A percentile compares a stretch with the other conserved stretches of the same genome.
phyloP scores from a whole-genome alignment of 2,113 vertebrate species.

The Ageneiosus marmoratus region DNA sequence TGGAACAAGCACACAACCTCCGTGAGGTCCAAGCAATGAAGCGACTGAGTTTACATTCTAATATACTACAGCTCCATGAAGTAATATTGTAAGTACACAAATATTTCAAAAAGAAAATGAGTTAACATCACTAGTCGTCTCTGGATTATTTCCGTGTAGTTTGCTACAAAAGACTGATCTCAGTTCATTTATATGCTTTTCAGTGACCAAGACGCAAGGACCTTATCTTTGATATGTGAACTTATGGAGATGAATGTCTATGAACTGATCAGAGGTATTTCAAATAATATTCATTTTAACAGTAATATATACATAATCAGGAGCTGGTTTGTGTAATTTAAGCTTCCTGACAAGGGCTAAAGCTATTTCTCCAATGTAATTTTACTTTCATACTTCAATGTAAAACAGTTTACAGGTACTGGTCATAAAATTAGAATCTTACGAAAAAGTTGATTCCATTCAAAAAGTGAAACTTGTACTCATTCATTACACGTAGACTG shows the following conservation, averaged over 20 bases:
- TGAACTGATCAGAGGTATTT: slow-evolving; percentile 84
- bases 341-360: background rate
- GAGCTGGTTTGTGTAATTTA: background rate
- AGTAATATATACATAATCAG: background rate
- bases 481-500: too few relatives aligned
- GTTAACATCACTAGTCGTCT: background rate
- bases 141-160: background rate
- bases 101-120: background rate
- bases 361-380: background rate
- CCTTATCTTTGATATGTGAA: slow-evolving; percentile 85
- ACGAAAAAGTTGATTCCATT: too few relatives aligned
- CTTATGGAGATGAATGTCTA: slow-evolving; percentile 93
- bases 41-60: slow-evolving; percentile 70
- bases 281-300: background rate
- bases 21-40: slow-evolving; percentile 73
- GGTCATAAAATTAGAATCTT: too few relatives aligned
- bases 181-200: slow-evolving; percentile 54
- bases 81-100: slow-evolving; percentile 72
- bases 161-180: background rate
- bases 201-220: slow-evolving; percentile 83
- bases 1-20: slow-evolving; percentile 74
- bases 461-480: too few relatives aligned
- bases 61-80: slow-evolving; percentile 73
- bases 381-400: background rate
- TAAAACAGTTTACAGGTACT: background rate